Conservation (phyloP, 2,797 vertebrate genomes). For the Remorina albescens region DNA sequence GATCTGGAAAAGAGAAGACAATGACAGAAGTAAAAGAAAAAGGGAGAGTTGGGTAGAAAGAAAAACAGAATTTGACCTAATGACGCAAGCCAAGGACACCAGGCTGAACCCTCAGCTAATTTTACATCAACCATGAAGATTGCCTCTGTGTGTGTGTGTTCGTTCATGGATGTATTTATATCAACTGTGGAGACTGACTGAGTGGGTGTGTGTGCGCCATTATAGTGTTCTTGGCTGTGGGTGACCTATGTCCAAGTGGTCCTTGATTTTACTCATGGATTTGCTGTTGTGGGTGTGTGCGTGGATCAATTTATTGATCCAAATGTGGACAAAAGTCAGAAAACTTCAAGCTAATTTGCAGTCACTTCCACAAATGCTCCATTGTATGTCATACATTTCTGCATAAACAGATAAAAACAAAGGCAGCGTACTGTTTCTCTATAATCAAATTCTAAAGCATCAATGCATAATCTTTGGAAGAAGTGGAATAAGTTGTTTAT, state of each 20-base stretch:
- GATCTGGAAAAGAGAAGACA: conserved; percentile 11
- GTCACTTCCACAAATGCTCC: not conserved
- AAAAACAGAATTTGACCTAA: conserved; percentile 39
- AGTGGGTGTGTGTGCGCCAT: conserved; percentile 22
- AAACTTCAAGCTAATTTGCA: not conserved
- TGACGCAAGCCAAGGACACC: conserved; percentile 67
- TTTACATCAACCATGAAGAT: conserved; percentile 65
- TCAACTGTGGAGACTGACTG: conserved; percentile 22
- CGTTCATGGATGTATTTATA: conserved; percentile 62
- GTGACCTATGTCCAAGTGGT: conserved; percentile 33
- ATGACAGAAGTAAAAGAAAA: conserved; percentile 2
- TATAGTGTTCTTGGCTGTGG: conserved; percentile 41
- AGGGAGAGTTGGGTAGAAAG: not conserved
- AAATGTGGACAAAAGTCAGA: not conserved
- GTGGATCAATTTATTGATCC: not conserved
- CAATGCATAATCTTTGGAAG: not conserved
- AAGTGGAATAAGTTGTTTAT: not conserved
- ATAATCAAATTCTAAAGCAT: not conserved
- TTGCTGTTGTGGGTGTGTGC: not conserved
- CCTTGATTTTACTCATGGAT: not conserved
- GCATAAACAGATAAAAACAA: not conserved
- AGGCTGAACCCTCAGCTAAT: conserved; percentile 56
- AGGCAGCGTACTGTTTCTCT: not conserved
- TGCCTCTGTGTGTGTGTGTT: conserved; percentile 38
- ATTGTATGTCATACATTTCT: not conserved